Conservation (phyloP, 2,888 invertebrate genomes). For the Halocaridina rubra region DNA sequence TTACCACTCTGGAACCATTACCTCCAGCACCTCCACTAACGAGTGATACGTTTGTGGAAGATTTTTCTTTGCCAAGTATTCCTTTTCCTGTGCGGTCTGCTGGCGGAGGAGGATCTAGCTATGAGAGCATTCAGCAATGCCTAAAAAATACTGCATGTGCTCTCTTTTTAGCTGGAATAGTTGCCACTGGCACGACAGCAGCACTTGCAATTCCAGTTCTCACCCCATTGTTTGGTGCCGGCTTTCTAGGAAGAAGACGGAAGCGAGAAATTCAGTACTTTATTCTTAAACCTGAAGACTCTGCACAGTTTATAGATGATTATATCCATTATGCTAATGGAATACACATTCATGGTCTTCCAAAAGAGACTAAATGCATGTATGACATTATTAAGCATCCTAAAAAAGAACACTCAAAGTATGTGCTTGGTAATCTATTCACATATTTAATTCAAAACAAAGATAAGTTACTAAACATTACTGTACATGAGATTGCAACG, state of each 20-base stretch:
- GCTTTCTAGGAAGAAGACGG: background rate
- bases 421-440: background rate
- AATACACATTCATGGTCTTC: background rate
- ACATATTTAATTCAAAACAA: background rate
- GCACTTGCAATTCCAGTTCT: background rate
- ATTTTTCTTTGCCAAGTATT: background rate
- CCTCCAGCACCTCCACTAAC: background rate
- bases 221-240: background rate
- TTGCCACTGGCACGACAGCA: background rate
- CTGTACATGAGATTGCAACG: background rate
- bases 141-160: background rate
- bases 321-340: background rate
- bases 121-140: background rate
- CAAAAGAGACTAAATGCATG: background rate
- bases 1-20: background rate
- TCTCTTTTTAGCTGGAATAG: background rate
- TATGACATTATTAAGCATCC: background rate
- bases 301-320: background rate
- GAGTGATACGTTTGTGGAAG: background rate
- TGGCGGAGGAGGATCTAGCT: background rate
- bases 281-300: background rate
- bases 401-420: background rate
- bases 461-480: background rate
- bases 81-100: background rate
- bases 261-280: background rate